A percentile compares a stretch with the other conserved stretches of the same genome.
Evolutionary conservation across 37 sponge, comb jelly and placozoan species (phyloP).

Genomic region (Bolinopsis microptera): DNA sequence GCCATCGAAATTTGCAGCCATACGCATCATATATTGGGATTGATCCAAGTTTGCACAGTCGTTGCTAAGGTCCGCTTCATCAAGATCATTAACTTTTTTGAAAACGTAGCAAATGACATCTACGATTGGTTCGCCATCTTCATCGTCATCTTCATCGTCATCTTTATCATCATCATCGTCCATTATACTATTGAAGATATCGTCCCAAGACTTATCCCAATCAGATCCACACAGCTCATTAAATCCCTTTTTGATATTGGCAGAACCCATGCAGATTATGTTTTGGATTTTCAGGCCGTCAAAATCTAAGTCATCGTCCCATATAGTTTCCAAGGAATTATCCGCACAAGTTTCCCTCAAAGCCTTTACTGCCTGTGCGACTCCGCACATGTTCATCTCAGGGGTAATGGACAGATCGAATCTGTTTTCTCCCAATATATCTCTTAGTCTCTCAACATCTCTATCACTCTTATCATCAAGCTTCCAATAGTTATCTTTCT

Average conservation of each 20-base stretch:
- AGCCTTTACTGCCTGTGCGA: background rate
- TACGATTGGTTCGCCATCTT: background rate
- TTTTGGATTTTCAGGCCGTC: background rate
- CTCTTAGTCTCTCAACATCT: background rate
- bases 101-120: background rate
- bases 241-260: background rate
- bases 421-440: background rate
- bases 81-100: background rate
- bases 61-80: background rate
- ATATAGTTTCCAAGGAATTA: background rate
- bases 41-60: background rate
- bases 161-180: background rate
- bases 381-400: slow-evolving; percentile 1
- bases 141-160: background rate
- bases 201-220: background rate
- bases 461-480: background rate
- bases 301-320: background rate
- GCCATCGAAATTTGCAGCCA: background rate
- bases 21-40: background rate
- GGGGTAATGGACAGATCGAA: background rate
- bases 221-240: background rate
- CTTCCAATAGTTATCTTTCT: background rate
- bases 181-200: background rate
- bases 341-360: slow-evolving; percentile 12
- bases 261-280: background rate